A percentile compares a stretch with the other conserved stretches of the same genome.
These are phyloP conservation scores for Chrysolina oricalcia DNA, from an alignment of 2,888 invertebrate genomes.

Conservation along the genomic window DNA sequence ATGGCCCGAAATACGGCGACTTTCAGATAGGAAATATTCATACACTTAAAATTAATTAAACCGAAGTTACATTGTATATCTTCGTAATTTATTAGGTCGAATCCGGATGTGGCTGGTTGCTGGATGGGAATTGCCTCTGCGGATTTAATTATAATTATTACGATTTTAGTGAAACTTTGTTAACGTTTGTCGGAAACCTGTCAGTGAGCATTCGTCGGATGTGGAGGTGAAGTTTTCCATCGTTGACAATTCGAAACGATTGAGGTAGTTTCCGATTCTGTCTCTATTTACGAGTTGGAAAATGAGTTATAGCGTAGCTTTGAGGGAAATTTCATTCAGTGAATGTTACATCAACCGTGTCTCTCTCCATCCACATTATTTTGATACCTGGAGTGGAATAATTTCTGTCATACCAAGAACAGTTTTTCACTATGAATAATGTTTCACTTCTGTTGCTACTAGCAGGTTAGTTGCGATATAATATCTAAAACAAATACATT, in stretches of 20 bases:
- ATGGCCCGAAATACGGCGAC: slow-evolving; percentile 55
- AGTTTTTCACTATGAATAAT: no score
- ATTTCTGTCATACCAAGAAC: no score
- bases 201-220: background rate
- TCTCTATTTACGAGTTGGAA: slow-evolving; percentile 2
- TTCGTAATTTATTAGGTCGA: slow-evolving; percentile 6
- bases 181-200: slow-evolving; percentile 12
- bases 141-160: slow-evolving; percentile 48
- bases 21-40: slow-evolving; percentile 53
- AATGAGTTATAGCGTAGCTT: background rate
- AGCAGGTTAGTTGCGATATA: no score
- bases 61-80: slow-evolving; percentile 39
- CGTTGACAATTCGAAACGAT: background rate
- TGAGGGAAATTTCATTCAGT: no score
- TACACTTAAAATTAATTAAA: slow-evolving; percentile 55
- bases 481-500: no score
- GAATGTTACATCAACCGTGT: no score
- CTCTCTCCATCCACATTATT: no score
- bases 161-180: slow-evolving; percentile 39
- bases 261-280: background rate
- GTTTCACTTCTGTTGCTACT: no score
- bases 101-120: slow-evolving; percentile 4
- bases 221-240: background rate
- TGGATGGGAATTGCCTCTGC: background rate
- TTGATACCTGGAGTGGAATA: no score